Conservation (phyloP, 2,113 vertebrate genomes). For the Morone chrysops region DNA sequence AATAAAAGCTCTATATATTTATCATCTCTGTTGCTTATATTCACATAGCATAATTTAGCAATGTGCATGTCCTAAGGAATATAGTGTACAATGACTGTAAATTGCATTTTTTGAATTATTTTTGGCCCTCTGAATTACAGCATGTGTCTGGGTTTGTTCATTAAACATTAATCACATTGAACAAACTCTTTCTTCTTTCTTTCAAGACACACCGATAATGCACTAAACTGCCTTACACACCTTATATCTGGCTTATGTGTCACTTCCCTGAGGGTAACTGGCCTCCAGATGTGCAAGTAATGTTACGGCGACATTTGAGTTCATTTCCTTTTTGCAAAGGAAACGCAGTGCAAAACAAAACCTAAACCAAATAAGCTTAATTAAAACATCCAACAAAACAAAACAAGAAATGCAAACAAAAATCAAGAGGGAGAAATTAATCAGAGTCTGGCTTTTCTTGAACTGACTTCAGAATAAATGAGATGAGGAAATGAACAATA, state of each 20-base stretch:
- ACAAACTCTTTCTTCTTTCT: not conserved
- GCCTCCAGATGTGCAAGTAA: constrained; percentile 57
- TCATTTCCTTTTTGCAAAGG: constrained; percentile 76
- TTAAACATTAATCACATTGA: constrained; percentile 15
- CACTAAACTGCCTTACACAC: not conserved
- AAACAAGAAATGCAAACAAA: constrained; percentile 82
- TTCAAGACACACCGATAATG: not conserved
- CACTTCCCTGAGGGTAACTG: constrained; percentile 49
- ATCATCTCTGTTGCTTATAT: not conserved
- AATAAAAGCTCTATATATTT: not conserved
- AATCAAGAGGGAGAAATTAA: constrained; percentile 83
- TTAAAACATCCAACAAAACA: constrained; percentile 81
- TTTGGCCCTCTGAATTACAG: not conserved
- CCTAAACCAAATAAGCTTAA: constrained; percentile 77
- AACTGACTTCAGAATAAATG: constrained; percentile 69
- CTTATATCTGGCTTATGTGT: constrained; percentile 31
- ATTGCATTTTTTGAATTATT: not conserved
- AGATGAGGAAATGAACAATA: constrained; percentile 83
- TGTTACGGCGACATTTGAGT: constrained; percentile 62
- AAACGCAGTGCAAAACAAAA: constrained; percentile 80
- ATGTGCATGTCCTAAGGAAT: not conserved
- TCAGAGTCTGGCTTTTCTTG: constrained; percentile 74
- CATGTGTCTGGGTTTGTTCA: not conserved
- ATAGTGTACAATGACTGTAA: not conserved
- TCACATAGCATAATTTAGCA: not conserved